phyloP scores from a whole-genome alignment of 2,888 invertebrate genomes.

The Spilosoma lubricipeda region DNA sequence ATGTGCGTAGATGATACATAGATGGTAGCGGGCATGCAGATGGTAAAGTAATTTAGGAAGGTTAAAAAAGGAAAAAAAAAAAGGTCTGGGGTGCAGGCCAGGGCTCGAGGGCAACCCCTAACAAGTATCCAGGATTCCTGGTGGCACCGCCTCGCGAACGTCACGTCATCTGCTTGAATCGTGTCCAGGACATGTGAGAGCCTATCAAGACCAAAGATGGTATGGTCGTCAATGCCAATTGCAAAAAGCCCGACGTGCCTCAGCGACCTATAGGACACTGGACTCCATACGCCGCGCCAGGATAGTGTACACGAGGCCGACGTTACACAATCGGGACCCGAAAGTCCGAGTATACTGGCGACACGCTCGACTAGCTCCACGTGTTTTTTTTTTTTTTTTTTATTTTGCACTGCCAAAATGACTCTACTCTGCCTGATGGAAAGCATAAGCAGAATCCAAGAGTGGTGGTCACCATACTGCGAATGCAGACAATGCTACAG shows the following conservation, averaged over 20 bases:
- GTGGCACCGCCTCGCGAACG: not conserved
- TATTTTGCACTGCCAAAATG: too few relatives aligned
- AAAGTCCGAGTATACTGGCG: constrained; percentile 40
- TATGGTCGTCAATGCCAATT: not conserved
- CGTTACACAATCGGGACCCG: constrained; percentile 24
- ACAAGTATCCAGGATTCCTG: constrained; percentile 4
- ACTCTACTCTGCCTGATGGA: too few relatives aligned
- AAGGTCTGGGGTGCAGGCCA: too few relatives aligned
- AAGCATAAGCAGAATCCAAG: too few relatives aligned
- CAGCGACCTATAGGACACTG: constrained; percentile 27
- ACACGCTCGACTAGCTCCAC: constrained; percentile 43
- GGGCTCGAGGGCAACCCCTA: constrained; percentile 14
- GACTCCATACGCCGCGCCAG: constrained; percentile 46
- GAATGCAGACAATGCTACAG: too few relatives aligned
- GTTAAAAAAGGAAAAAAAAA: too few relatives aligned
- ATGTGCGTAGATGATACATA: too few relatives aligned
- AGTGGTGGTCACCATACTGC: too few relatives aligned
- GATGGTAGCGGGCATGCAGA: too few relatives aligned
- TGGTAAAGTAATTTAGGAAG: too few relatives aligned
- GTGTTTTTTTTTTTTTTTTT: too few relatives aligned
- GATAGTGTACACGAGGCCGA: constrained; percentile 43
- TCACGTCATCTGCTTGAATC: constrained; percentile 61
- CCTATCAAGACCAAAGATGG: constrained; percentile 1
- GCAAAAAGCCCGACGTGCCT: constrained; percentile 10
- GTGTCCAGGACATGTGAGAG: constrained; percentile 36